Evolutionary conservation across 2,888 invertebrate species (phyloP), one percentile per base, ranked within the genome.

Genomic region (Pseudococcus longispinus): DNA sequence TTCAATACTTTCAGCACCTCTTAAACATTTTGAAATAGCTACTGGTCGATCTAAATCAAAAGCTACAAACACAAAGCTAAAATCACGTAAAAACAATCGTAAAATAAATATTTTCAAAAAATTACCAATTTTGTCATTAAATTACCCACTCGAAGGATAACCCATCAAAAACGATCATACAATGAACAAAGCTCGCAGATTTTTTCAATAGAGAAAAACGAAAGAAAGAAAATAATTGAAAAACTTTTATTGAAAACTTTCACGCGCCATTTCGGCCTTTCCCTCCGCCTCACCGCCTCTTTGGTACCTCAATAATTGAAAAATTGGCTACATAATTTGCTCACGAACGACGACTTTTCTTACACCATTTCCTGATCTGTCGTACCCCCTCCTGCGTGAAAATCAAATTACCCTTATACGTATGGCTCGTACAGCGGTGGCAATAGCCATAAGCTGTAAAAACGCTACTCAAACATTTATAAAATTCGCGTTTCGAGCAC

Each of bases 381-480:
- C 51, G 4, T 51, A 4, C 4, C 4, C 5, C 4, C 6, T 8
- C 5, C 15, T n/a, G 2, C 13, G 8, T 51, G n/a, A 8, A 51
- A 51, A 51, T 51, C 51, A 51, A 51, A 51, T 51, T 51, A 51
- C 15, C 51, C 51, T 4, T 1, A 0, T 18, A 2, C n/a, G 13
- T 51, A 18, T 13, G 11, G 44, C 44, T 6, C 9, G n/a, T n/a
- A 51, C 18, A 8, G 9, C 65, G 65, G 15, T 23, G 26, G 26
- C 13, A 13, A 23, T 65, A 65, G 26, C 65, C 51, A 51, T n/a
- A 65, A 23, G 65, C 26, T 65, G 65, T n/a, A n/a, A 51, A 65
- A 65, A 65, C 23, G 26, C 65, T 65, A 65, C 65, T 65, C 65
- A 26, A 65, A 65, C 65, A 65, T 65, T 65, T 65, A 65, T 65